Percentiles rank a stretch among this genome's conserved stretches.
Evolutionary conservation across 2,888 invertebrate species (phyloP).

Genomic region (Taphrorychus bicolor): DNA sequence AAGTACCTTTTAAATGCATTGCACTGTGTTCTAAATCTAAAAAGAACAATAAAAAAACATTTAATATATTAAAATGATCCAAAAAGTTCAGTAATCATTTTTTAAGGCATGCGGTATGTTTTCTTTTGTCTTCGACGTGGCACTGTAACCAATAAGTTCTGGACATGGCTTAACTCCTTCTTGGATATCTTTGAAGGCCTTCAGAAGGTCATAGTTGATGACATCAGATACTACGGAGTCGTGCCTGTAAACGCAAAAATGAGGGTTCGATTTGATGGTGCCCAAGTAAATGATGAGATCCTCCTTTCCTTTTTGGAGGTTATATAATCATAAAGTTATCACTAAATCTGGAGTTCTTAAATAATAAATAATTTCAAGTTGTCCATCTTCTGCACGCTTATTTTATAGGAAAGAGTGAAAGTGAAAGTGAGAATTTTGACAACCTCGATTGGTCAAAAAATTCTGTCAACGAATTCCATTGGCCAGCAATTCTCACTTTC

Average conservation of each 20-base stretch:
- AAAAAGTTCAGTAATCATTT: conserved; percentile 47
- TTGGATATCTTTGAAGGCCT: conserved; percentile 76
- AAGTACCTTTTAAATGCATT: conserved; percentile 32
- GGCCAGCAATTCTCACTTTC: too few relatives aligned
- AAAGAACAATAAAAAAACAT: conserved; percentile 12
- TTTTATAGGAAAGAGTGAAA: too few relatives aligned
- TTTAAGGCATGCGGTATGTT: conserved; percentile 79
- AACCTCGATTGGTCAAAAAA: too few relatives aligned
- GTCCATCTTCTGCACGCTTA: too few relatives aligned
- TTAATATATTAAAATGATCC: background rate
- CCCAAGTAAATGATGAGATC: too few relatives aligned
- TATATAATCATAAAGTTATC: too few relatives aligned
- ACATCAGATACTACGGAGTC: conserved; percentile 89
- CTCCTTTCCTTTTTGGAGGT: too few relatives aligned
- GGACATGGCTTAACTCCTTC: conserved; percentile 75
- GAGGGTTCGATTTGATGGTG: conserved; percentile 35
- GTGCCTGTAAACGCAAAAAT: conserved; percentile 63
- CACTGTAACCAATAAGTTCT: conserved; percentile 76
- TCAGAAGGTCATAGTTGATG: conserved; percentile 91
- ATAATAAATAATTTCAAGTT: too few relatives aligned
- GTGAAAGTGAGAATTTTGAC: too few relatives aligned
- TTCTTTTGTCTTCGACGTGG: conserved; percentile 82
- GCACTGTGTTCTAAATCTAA: conserved; percentile 18
- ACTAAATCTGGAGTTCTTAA: too few relatives aligned
- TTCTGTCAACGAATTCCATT: too few relatives aligned